These are phyloP conservation scores for Tolypeutes matacus DNA, from an alignment of 2,797 vertebrate genomes.

Conservation along the genomic window DNA sequence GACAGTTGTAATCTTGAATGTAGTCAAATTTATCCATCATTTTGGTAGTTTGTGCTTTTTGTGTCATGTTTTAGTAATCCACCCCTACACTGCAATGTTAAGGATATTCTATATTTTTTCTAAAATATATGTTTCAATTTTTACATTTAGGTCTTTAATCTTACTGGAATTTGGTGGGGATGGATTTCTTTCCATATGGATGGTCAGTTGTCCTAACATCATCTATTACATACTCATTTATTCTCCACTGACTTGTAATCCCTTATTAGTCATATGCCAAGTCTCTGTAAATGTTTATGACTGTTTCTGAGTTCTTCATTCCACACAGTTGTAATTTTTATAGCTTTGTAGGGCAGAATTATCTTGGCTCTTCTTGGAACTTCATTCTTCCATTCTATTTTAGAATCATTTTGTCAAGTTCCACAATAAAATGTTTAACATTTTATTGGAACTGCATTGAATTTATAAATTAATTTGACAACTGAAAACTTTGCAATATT, in stretches of 20 bases:
- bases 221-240: background rate
- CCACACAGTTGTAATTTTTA: background rate
- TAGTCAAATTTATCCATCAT: too few relatives aligned
- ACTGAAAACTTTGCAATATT: background rate
- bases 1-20: background rate
- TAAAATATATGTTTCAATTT: too few relatives aligned
- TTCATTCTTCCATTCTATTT: background rate
- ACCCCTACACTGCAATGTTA: too few relatives aligned
- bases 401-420: background rate
- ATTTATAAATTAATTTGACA: background rate
- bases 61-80: too few relatives aligned
- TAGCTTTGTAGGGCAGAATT: background rate
- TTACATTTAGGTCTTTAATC: too few relatives aligned
- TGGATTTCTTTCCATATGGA: too few relatives aligned
- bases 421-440: background rate
- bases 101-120: too few relatives aligned
- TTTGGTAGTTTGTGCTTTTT: background rate
- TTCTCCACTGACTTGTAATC: background rate
- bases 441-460: background rate
- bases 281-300: background rate
- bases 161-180: too few relatives aligned
- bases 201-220: too few relatives aligned
- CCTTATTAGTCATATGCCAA: background rate
- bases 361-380: background rate
- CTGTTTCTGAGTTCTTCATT: background rate